Conservation (phyloP, 2,113 vertebrate species). For the Pao palembangensis region DNA sequence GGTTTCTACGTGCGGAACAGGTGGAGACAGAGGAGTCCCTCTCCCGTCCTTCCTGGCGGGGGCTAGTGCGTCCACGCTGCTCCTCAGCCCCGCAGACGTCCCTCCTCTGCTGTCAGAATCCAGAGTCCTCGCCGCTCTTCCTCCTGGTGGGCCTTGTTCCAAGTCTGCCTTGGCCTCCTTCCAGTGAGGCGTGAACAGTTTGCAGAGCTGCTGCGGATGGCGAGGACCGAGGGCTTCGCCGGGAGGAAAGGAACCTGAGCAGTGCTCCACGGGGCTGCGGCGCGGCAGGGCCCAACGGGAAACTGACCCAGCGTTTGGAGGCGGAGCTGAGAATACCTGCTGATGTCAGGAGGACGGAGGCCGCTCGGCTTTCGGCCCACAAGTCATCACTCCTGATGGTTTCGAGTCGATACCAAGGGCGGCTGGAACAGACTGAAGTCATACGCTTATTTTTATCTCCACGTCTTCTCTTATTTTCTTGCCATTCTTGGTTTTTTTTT, state of each 20-base stretch:
- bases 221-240: constrained; percentile 51
- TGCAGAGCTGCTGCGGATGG: constrained; percentile 63
- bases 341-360: constrained; percentile 27
- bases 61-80: too few species aligned
- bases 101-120: constrained; percentile 51
- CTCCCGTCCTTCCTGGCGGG: too few species aligned
- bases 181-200: constrained; percentile 72
- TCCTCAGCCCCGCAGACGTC: constrained; percentile 35
- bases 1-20: too few species aligned
- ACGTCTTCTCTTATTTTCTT: background rate
- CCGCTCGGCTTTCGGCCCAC: constrained; percentile 26
- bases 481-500: background rate
- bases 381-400: constrained; percentile 5
- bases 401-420: background rate
- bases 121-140: constrained; percentile 37
- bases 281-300: constrained; percentile 44
- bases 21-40: too few species aligned
- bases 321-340: constrained; percentile 32
- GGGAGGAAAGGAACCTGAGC: constrained; percentile 64
- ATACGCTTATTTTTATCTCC: too few species aligned
- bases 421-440: too few species aligned
- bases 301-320: constrained; percentile 48
- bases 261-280: too few species aligned
- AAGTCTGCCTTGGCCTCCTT: constrained; percentile 60
- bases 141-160: constrained; percentile 37